Evolutionary conservation across 1,140 invertebrate genomes (phyloP), one percentile per base, ranked within the genome.

Genomic region (Drosophila santomea): DNA sequence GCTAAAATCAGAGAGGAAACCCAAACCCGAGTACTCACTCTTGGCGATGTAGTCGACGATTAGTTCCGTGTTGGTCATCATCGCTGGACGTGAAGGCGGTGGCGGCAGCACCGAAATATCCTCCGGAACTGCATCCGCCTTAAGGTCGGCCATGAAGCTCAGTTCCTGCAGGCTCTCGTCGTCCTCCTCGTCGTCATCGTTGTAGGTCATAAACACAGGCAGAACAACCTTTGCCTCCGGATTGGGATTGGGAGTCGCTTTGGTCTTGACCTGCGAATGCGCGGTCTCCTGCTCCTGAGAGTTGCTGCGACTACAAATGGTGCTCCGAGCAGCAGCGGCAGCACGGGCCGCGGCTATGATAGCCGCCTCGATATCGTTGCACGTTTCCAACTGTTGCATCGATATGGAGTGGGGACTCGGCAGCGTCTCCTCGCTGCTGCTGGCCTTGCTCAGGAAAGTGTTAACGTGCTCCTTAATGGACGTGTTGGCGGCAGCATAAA

Each of bases 301-400:
- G 41, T 90, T 91, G 57, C 69, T 84, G 48, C 63, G 78, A 47
- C 56, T 84, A 73, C 52, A 84, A 60, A 62, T 88, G 78, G 54
- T 71, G 55, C 76, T 74, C 7, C 79, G 64, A 2, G 79, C 82
- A 8, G 74, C 84, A 17, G 90, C 89, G 2, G 88, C 91, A 1
- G 81, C 84, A 23, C 88, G 81, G 10, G 91, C 91, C 1, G 91
- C 91, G 10, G 90, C 91, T 38, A 92, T 84, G 12, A 92, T 92
- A 36, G 82, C 91, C n/a, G 91, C 62, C 54, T 91, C 91, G 54
- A 91, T 91, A 25, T 91, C 91, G 57, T 91, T 91, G 64, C 91
- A 91, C 1, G 91, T 91, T 60, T 91, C 91, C 17, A 91, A 58
- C 74, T 91, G 81, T 28, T 78, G 71, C 66, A 76, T 66, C 44